Evolutionary conservation across 2,113 vertebrate species (phyloP).

Genomic region (Alligator sinensis): DNA sequence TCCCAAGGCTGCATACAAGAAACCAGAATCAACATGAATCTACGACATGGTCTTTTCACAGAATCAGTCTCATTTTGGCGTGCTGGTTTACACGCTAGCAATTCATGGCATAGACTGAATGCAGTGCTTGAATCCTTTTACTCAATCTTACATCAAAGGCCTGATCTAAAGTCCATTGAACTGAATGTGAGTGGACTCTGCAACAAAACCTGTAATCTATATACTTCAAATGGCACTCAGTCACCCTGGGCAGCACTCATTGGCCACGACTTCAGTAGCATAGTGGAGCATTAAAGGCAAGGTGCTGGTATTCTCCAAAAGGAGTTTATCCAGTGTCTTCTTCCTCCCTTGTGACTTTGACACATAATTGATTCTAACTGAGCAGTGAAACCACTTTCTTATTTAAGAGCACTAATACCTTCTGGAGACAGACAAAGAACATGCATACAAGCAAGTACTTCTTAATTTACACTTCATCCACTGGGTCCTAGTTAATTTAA

Average conservation of each 20-base stretch:
- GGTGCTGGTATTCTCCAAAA: neutral
- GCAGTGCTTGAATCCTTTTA: neutral
- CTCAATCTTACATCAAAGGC: neutral
- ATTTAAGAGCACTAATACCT: neutral
- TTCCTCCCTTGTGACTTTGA: neutral
- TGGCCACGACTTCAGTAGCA: neutral
- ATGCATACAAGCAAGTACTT: neutral
- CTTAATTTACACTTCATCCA: slow-evolving; percentile 35
- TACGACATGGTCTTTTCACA: neutral
- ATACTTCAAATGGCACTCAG: neutral
- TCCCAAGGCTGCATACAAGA: neutral
- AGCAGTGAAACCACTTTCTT: neutral
- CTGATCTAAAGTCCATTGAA: neutral
- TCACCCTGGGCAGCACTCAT: neutral
- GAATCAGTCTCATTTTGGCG: neutral
- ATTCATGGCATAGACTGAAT: neutral
- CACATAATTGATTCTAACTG: neutral
- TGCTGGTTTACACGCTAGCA: neutral
- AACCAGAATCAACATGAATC: neutral
- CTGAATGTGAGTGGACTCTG: neutral
- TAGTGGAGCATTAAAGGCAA: neutral
- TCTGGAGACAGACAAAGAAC: neutral
- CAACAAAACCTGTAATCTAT: neutral
- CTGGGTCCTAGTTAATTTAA: slow-evolving; percentile 48
- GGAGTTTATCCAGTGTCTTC: neutral